Evolutionary conservation across 2,888 invertebrate species (phyloP).

Genomic region (Leptinotarsa haldemani): DNA sequence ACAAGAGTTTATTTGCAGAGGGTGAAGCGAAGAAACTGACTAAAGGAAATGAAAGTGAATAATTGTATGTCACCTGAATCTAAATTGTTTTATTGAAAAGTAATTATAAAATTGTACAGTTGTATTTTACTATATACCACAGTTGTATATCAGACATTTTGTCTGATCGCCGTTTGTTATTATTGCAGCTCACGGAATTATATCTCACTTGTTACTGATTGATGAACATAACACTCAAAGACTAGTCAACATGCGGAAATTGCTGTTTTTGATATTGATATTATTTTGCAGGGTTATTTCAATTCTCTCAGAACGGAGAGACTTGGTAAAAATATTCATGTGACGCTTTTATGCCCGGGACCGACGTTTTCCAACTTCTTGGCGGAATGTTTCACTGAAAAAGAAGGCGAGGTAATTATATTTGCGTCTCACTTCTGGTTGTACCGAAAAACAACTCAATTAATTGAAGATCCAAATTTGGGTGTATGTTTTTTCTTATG

Average conservation of each 20-base stretch:
- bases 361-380: slow-evolving; percentile 80
- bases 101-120: slow-evolving; percentile 79
- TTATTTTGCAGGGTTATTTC: slow-evolving; percentile 76
- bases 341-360: slow-evolving; percentile 82
- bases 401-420: slow-evolving; percentile 69
- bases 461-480: no score
- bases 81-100: slow-evolving; percentile 72
- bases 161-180: no score
- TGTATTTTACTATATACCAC: slow-evolving; percentile 77
- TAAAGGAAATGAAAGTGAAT: no score
- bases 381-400: slow-evolving; percentile 75
- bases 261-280: not conserved
- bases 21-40: no score
- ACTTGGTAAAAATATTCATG: slow-evolving; percentile 69
- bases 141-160: slow-evolving; percentile 42
- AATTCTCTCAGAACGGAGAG: slow-evolving; percentile 74
- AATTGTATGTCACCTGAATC: slow-evolving; percentile 29
- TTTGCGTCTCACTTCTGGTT: slow-evolving; percentile 3
- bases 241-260: no score
- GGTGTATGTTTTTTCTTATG: no score
- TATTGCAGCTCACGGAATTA: no score
- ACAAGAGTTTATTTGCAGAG: no score
- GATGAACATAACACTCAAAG: no score
- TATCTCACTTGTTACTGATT: no score
- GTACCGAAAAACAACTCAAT: not conserved